A percentile compares a stretch with the other conserved stretches of the same genome.
phyloP scores from a whole-genome alignment of 2,113 vertebrate species.

The Asarcornis scutulata region DNA sequence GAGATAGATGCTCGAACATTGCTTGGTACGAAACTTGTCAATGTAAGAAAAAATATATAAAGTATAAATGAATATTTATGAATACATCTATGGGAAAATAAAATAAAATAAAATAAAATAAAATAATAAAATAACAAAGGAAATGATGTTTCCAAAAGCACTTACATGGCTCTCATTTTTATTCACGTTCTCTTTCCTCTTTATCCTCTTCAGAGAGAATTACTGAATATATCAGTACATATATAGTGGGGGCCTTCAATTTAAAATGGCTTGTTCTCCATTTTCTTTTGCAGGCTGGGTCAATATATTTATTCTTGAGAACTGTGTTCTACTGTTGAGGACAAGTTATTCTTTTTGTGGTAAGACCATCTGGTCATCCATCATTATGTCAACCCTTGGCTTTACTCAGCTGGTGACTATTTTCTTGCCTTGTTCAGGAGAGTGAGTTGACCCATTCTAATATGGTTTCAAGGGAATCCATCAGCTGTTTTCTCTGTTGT shows the following conservation, averaged over 20 bases:
- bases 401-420: constrained; percentile 61
- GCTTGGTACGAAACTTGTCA: background rate
- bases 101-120: no score
- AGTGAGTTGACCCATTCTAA: background rate
- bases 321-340: background rate
- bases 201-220: background rate
- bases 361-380: constrained; percentile 37
- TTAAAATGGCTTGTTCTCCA: background rate
- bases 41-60: background rate
- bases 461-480: constrained; percentile 9
- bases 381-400: constrained; percentile 47
- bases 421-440: constrained; percentile 37
- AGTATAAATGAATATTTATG: background rate
- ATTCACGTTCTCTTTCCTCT: background rate
- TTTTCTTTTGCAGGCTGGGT: background rate
- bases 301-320: background rate
- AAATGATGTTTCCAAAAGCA: background rate
- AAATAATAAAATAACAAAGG: background rate
- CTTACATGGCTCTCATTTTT: background rate
- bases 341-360: background rate
- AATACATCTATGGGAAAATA: background rate
- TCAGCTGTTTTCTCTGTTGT: constrained; percentile 7
- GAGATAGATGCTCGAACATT: background rate
- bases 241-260: background rate
- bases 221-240: background rate